Percentiles rank a stretch among this genome's conserved stretches.
Evolutionary conservation across 1,140 invertebrate species (phyloP).

Genomic region (Drosophila lacteicornis): DNA sequence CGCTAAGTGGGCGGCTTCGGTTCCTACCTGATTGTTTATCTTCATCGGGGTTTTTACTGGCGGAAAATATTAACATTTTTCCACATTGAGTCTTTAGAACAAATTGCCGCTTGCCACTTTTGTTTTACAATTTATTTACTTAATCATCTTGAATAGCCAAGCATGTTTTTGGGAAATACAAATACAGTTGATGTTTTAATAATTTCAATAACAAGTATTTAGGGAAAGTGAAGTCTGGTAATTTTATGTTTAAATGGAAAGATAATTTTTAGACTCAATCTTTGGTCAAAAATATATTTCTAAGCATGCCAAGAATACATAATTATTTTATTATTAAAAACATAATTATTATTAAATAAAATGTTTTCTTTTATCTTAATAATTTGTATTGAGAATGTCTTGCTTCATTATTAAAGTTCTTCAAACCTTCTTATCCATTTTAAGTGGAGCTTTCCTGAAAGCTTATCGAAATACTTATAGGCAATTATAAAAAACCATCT

Average conservation of each 20-base stretch:
- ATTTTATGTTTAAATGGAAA: not conserved
- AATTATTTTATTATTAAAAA: not conserved
- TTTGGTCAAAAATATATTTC: too few species aligned
- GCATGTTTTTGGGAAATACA: not conserved
- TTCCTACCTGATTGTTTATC: conserved; percentile 10
- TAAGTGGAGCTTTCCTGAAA: not conserved
- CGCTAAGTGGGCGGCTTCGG: conserved; percentile 18
- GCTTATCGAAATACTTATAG: not conserved
- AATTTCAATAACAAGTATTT: too few species aligned
- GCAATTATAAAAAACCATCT: not conserved
- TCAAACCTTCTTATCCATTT: too few species aligned
- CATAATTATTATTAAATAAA: not conserved
- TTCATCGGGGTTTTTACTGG: conserved; percentile 11
- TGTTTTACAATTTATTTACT: conserved; percentile 9
- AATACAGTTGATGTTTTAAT: not conserved
- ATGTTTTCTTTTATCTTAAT: too few species aligned
- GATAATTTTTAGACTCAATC: too few species aligned
- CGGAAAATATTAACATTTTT: conserved; percentile 26
- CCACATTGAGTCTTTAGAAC: conserved; percentile 9
- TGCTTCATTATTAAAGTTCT: not conserved
- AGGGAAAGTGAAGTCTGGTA: not conserved
- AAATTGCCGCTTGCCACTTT: not conserved
- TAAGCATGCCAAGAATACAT: too few species aligned
- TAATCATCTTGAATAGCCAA: not conserved
- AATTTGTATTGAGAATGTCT: too few species aligned